Evolutionary conservation across 2,797 vertebrate species (phyloP).

Genomic region (Lithobates pipiens): DNA sequence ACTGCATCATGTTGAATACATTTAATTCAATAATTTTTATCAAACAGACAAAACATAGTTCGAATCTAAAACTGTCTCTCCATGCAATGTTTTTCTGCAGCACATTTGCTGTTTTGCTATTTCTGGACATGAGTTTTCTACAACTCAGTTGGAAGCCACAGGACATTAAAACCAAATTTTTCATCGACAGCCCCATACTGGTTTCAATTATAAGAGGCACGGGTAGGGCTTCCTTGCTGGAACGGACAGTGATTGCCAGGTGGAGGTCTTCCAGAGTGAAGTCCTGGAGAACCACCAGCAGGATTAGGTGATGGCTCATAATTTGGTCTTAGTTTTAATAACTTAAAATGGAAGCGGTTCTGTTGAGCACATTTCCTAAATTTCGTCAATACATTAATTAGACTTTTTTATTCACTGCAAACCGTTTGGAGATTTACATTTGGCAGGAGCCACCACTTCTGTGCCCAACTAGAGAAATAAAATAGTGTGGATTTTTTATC

Average conservation of each 20-base stretch:
- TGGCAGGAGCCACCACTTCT: slow-evolving; percentile 27
- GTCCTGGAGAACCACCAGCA: slow-evolving; percentile 35
- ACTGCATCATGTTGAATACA: too few relatives aligned
- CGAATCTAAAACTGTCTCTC: not conserved
- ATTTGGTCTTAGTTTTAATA: slow-evolving; percentile 33
- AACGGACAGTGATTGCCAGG: not conserved
- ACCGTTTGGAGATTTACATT: slow-evolving; percentile 35
- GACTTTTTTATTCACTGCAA: slow-evolving; percentile 34
- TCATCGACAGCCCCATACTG: slow-evolving; percentile 27
- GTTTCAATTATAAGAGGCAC: slow-evolving; percentile 37
- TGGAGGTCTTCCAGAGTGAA: slow-evolving; percentile 8
- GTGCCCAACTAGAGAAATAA: slow-evolving; percentile 36
- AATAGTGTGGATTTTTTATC: slow-evolving; percentile 43
- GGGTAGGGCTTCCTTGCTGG: slow-evolving; percentile 3
- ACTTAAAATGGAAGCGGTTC: slow-evolving; percentile 25
- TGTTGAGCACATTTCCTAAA: slow-evolving; percentile 41
- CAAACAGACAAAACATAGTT: too few relatives aligned
- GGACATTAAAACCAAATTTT: slow-evolving; percentile 1
- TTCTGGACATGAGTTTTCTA: slow-evolving; percentile 18
- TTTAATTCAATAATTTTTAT: too few relatives aligned
- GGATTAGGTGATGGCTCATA: slow-evolving; percentile 42
- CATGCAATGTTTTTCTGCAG: not conserved
- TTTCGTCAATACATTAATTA: slow-evolving; percentile 46
- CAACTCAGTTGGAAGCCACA: slow-evolving; percentile 13
- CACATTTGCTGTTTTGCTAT: slow-evolving; percentile 13